Evolutionary conservation across 2,888 invertebrate species (phyloP), one percentile per base, ranked within the genome.

Genomic region (Sarcophaga rosellei): DNA sequence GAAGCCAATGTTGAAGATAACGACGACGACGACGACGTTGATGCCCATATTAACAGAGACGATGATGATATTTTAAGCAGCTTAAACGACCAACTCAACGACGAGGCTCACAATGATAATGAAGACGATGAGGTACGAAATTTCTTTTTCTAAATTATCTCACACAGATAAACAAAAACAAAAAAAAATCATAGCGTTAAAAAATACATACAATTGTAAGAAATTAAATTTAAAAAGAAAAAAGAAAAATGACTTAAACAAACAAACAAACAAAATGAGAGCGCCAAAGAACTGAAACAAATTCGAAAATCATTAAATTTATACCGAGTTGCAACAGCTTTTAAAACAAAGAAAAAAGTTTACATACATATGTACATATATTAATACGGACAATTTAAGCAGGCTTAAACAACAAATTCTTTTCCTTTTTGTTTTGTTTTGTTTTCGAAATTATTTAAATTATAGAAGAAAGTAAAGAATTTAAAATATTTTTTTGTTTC

Each of bases 131-230:
- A 91, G 89, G 91, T 91, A 79, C 89, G 91, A 75, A 91, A 90
- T 88, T 91, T 92, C 89, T 92, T 92, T 89, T 91, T 91, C 88
- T 92, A 91, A 89, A 81, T 70, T 59, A 53, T 77, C 63, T 23
- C 23, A 72, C 23, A 45, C n/a, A 73, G n/a, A 61, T 45, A 65
- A 10, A 44, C 35, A 62, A 12, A 62, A 8, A 17, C 35, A 65
- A 65, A 65, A 25, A 63, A 25, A n/a, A 25, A 4, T 53, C 1
- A 53, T 53, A 53, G 15, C 53, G 53, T 3, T 53, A 15, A 53
- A 53, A 53, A 15, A 53, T 53, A 53, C 17, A 17, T 53, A 53
- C 53, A 53, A 4, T 15, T 53, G 12, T 53, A 53, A 35, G 35
- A 35, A 35, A 35, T 35, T 35, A 35, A 10, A 35, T 35, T 35